Conservation (phyloP, 2,797 vertebrate species). For the Luscinia luscinia region DNA sequence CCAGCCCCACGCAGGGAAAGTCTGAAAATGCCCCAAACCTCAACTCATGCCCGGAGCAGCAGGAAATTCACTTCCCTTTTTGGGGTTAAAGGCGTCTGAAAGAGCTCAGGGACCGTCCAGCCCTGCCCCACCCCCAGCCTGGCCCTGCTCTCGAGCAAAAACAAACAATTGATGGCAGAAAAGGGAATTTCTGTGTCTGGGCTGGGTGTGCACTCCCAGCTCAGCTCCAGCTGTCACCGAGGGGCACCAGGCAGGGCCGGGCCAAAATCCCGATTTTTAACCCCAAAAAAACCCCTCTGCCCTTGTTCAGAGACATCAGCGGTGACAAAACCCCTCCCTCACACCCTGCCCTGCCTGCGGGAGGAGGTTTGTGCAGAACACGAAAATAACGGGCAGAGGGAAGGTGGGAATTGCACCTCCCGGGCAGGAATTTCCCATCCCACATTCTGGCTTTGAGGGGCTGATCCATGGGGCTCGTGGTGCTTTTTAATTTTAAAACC, state of each 20-base stretch:
- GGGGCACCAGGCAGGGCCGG: background rate
- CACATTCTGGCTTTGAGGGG: background rate
- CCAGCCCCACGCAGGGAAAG: background rate
- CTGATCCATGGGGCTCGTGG: rapidly evolving
- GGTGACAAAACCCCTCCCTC: background rate
- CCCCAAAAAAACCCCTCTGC: too few relatives aligned
- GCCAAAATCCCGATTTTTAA: background rate
- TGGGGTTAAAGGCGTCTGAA: background rate
- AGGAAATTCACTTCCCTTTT: background rate
- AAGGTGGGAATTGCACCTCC: background rate
- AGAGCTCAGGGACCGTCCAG: background rate
- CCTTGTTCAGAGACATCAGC: rapidly evolving
- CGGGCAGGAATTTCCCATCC: background rate
- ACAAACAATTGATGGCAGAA: background rate
- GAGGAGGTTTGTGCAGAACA: background rate
- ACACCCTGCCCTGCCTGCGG: background rate
- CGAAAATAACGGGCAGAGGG: background rate
- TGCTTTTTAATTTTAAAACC: background rate
- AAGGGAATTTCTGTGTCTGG: constrained; percentile 11
- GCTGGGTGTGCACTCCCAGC: background rate
- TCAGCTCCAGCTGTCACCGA: background rate
- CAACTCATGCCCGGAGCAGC: rapidly evolving
- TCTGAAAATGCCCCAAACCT: background rate
- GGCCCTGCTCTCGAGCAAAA: background rate
- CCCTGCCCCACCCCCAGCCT: background rate